Percentiles rank a stretch among this genome's conserved stretches.
phyloP scores from a whole-genome alignment of 2,797 vertebrate genomes.

The Liparis tanakae region DNA sequence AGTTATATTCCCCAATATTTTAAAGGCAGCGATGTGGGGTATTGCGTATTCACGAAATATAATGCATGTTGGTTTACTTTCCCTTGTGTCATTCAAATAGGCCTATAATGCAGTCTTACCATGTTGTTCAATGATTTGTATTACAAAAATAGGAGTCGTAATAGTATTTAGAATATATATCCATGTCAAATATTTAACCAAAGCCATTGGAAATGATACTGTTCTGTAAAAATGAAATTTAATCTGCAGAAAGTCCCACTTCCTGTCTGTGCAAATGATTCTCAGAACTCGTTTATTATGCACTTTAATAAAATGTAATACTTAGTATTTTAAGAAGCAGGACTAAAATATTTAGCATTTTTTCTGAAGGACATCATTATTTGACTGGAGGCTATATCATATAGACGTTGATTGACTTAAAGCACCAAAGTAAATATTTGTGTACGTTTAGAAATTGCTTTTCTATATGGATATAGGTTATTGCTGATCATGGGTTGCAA shows the following conservation, averaged over 20 bases:
- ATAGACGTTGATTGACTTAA: neutral
- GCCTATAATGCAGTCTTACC: neutral
- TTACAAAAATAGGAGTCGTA: neutral
- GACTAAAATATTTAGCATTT: no score
- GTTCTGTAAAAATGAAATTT: neutral
- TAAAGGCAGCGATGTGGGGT: neutral
- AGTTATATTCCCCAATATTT: neutral
- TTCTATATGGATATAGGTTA: neutral
- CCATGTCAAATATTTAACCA: slow-evolving; percentile 21
- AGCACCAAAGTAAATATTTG: neutral
- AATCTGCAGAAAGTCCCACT: neutral
- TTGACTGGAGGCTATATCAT: neutral
- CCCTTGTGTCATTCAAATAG: neutral
- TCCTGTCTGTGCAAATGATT: slow-evolving; percentile 11
- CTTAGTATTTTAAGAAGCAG: neutral
- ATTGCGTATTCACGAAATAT: neutral
- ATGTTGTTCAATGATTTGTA: neutral
- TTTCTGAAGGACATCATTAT: neutral
- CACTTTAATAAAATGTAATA: slow-evolving; percentile 39
- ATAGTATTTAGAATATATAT: neutral
- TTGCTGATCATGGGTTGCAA: no score
- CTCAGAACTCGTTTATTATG: slow-evolving; percentile 11
- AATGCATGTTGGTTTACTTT: neutral
- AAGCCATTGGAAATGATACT: slow-evolving; percentile 24
- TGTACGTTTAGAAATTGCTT: neutral